Evolutionary conservation across 2,888 invertebrate species (phyloP).

Genomic region (Spodoptera littoralis): DNA sequence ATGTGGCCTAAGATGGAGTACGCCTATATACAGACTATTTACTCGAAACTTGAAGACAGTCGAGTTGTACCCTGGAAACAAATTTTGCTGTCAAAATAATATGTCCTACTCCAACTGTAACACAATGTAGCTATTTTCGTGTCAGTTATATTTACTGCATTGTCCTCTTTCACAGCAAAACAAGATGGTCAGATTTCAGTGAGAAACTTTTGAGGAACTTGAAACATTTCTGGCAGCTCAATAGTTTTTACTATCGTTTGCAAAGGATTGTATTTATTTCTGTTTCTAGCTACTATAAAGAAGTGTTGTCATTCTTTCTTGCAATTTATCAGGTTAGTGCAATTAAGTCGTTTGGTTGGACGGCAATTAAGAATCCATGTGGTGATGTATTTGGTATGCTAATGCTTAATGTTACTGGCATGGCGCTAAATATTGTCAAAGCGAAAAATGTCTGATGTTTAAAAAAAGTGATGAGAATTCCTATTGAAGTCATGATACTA

Average conservation of each 20-base stretch:
- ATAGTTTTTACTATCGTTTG: slow-evolving; percentile 77
- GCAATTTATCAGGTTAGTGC: slow-evolving; percentile 12
- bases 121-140: slow-evolving; percentile 14
- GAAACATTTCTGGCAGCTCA: slow-evolving; percentile 80
- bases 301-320: slow-evolving; percentile 19
- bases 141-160: slow-evolving; percentile 11
- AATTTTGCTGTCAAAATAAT: too few species aligned
- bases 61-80: too few species aligned
- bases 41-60: too few species aligned
- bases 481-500: too few species aligned
- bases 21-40: too few species aligned
- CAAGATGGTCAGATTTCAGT: slow-evolving; percentile 50
- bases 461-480: too few species aligned
- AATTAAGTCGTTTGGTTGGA: slow-evolving; percentile 12
- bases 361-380: background rate
- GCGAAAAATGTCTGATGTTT: too few species aligned
- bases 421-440: too few species aligned
- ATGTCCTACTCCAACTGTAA: too few species aligned
- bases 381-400: slow-evolving; percentile 2
- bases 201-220: slow-evolving; percentile 56
- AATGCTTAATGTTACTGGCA: slow-evolving; percentile 1
- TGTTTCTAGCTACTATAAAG: slow-evolving; percentile 26
- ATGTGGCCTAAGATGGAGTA: too few species aligned
- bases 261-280: slow-evolving; percentile 66
- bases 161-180: slow-evolving; percentile 45